phyloP scores from a whole-genome alignment of 1,140 invertebrate species.

The Drosophila tristis region DNA sequence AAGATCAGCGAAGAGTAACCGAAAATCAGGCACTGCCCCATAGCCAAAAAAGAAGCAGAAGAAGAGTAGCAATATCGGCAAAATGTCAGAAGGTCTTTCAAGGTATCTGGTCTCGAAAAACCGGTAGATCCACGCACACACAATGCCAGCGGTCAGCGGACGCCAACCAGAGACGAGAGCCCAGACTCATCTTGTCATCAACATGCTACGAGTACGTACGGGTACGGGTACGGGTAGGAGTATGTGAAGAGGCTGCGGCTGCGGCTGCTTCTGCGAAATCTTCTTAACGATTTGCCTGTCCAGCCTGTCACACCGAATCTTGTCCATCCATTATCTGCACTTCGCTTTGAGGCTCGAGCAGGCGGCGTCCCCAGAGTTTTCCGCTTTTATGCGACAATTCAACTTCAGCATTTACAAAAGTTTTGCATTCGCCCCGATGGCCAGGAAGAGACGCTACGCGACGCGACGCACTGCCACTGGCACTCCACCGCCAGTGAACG shows the following conservation, averaged over 20 bases:
- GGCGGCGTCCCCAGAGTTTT: background rate
- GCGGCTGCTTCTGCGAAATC: constrained; percentile 49
- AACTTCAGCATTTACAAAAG: constrained; percentile 67
- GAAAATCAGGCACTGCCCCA: constrained; percentile 13
- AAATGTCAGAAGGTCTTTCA: constrained; percentile 67
- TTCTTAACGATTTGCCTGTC: constrained; percentile 29
- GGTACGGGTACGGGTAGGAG: background rate
- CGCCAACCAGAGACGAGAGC: background rate
- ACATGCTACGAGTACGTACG: no score
- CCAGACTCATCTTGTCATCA: constrained; percentile 3
- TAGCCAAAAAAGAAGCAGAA: background rate
- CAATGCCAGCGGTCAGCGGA: constrained; percentile 1
- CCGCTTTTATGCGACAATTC: constrained; percentile 54
- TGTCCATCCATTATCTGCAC: no score
- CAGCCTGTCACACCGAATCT: constrained; percentile 20
- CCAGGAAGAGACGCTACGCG: constrained; percentile 39
- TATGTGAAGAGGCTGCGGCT: constrained; percentile 22
- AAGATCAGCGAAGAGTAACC: background rate
- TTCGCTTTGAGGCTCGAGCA: background rate
- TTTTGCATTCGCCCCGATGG: constrained; percentile 20
- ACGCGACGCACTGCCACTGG: background rate
- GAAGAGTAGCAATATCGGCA: constrained; percentile 22
- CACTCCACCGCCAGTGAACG: no score
- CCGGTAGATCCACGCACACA: constrained; percentile 53
- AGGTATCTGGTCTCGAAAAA: constrained; percentile 56